phyloP scores from a whole-genome alignment of 2,113 vertebrate species.

The Syngnathus scovelli region DNA sequence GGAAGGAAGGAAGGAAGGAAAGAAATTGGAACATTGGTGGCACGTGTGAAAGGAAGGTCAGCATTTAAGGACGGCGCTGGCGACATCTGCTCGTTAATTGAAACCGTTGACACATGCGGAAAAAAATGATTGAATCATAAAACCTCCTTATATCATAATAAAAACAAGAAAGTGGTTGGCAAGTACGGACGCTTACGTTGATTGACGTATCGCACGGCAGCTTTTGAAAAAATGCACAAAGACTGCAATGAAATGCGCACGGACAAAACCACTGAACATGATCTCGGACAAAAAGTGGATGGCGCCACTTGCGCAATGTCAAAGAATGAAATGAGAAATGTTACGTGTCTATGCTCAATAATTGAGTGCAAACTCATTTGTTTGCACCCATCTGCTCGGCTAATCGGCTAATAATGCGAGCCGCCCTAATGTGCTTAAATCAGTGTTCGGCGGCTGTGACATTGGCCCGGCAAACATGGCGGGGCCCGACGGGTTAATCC shows the following conservation, averaged over 20 bases:
- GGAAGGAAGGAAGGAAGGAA: no score
- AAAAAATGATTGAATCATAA: background rate
- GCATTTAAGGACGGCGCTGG: background rate
- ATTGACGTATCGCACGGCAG: no score
- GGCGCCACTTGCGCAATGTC: background rate
- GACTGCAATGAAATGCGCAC: no score
- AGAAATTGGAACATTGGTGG: background rate
- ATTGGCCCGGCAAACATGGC: conserved; percentile 13
- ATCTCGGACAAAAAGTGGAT: no score
- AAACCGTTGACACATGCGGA: background rate
- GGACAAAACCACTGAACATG: background rate
- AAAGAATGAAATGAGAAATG: background rate
- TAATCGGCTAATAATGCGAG: conserved; percentile 2
- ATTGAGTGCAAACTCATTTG: background rate
- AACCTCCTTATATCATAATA: background rate
- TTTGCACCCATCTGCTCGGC: conserved; percentile 5
- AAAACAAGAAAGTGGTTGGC: background rate
- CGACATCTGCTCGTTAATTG: conserved; percentile 8
- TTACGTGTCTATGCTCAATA: background rate
- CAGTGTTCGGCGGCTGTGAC: background rate
- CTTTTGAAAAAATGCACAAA: no score
- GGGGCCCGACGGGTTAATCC: conserved; percentile 16
- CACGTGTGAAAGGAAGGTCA: background rate
- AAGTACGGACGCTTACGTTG: no score
- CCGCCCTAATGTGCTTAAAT: conserved; percentile 4